These are phyloP conservation scores for Pseudanteris insignis DNA, from an alignment of 2,888 invertebrate species.

Conservation along the genomic window DNA sequence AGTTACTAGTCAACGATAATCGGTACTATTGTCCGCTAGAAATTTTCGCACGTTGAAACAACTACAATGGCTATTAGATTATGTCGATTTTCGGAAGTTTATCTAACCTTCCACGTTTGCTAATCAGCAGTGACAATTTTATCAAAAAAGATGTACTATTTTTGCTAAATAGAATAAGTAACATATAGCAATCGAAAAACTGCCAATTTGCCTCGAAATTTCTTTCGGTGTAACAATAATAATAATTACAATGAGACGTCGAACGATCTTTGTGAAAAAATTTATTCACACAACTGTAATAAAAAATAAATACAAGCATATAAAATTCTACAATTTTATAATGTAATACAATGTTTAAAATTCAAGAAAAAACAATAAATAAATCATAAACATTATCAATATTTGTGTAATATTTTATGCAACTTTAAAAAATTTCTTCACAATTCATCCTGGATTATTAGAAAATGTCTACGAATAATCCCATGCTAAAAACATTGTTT, in stretches of 20 bases:
- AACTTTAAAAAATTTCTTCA: constrained; percentile 36
- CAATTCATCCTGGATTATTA: constrained; percentile 24
- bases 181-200: not conserved
- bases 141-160: too few relatives aligned
- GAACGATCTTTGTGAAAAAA: constrained; percentile 35
- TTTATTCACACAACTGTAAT: constrained; percentile 42
- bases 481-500: constrained; percentile 31
- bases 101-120: too few relatives aligned
- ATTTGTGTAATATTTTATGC: constrained; percentile 42
- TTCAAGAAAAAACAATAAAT: constrained; percentile 36
- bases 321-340: constrained; percentile 39
- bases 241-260: constrained; percentile 13
- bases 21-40: too few relatives aligned
- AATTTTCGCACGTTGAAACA: too few relatives aligned
- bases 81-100: too few relatives aligned
- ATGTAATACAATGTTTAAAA: constrained; percentile 38
- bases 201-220: too few relatives aligned
- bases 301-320: constrained; percentile 43
- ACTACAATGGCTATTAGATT: too few relatives aligned
- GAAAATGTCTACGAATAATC: constrained; percentile 25
- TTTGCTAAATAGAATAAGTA: too few relatives aligned
- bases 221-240: too few relatives aligned
- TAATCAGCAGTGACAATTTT: too few relatives aligned
- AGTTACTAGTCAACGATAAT: too few relatives aligned
- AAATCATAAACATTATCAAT: constrained; percentile 30